Percentiles rank a stretch among this genome's conserved stretches.
Conservation (phyloP, 2,797 vertebrate genomes). For the Pelodytes ibericus region DNA sequence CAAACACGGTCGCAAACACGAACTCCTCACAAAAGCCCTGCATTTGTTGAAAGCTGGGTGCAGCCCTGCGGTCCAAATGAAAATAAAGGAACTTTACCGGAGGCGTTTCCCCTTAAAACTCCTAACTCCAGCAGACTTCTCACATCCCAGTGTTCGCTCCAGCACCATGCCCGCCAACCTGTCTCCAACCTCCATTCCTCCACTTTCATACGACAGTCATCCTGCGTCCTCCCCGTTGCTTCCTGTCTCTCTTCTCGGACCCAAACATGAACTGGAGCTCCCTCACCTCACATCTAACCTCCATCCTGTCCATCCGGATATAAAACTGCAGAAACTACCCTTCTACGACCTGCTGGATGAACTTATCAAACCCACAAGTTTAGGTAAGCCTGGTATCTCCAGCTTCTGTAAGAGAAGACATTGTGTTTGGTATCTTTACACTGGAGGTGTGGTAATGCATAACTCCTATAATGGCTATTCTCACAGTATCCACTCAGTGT, state of each 20-base stretch:
- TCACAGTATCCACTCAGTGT: no score
- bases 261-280: constrained; percentile 93
- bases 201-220: constrained; percentile 84
- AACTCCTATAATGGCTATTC: no score
- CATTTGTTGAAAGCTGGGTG: constrained; percentile 95
- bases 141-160: constrained; percentile 85
- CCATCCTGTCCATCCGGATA: constrained; percentile 95
- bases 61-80: constrained; percentile 96
- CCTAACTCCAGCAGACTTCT: constrained; percentile 88
- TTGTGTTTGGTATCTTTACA: no score
- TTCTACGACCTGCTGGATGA: constrained; percentile 97
- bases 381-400: constrained; percentile 79
- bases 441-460: no score
- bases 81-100: constrained; percentile 97
- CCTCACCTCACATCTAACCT: constrained; percentile 89
- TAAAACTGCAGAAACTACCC: constrained; percentile 94
- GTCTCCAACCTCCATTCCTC: constrained; percentile 81
- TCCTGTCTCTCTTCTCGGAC: constrained; percentile 91
- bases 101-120: constrained; percentile 96
- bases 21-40: constrained; percentile 95
- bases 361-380: constrained; percentile 96
- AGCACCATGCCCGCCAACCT: constrained; percentile 85
- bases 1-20: constrained; percentile 98
- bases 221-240: constrained; percentile 86
- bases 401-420: not conserved